A percentile compares a stretch with the other conserved stretches of the same genome.
Conservation (phyloP, 2,888 invertebrate genomes). For the Stenotaenia linearis region DNA sequence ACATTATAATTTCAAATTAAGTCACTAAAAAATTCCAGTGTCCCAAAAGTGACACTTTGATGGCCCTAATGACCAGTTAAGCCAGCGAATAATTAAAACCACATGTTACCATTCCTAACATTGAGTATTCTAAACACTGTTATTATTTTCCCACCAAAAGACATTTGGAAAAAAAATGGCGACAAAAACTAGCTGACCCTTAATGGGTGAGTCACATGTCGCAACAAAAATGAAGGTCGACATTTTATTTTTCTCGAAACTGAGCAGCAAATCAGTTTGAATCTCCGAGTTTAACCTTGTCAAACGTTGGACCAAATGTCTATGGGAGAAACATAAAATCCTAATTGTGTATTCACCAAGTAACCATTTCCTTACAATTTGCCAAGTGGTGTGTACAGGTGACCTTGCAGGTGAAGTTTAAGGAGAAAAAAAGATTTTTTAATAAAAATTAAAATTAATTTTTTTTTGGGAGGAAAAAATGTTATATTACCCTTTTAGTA, state of each 20-base stretch:
- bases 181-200: constrained; percentile 14
- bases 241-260: background rate
- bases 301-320: background rate
- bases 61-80: background rate
- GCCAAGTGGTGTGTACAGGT: background rate
- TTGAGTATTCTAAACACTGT: background rate
- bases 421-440: background rate
- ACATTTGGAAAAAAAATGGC: background rate
- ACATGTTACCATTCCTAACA: background rate
- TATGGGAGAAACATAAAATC: background rate
- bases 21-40: background rate
- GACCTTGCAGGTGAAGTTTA: constrained; percentile 13
- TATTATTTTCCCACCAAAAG: background rate
- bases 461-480: too few relatives aligned
- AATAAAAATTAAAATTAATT: too few relatives aligned
- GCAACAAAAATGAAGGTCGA: constrained; percentile 1
- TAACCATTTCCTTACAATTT: constrained; percentile 15
- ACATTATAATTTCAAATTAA: background rate
- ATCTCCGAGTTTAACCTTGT: background rate
- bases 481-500: too few relatives aligned
- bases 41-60: background rate
- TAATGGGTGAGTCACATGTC: constrained; percentile 13
- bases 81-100: background rate
- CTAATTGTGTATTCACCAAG: constrained; percentile 9
- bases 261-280: background rate